Base-by-base conservation (phyloP, 2,888 invertebrate genomes). In the Trissoscelio sp. region DNA sequence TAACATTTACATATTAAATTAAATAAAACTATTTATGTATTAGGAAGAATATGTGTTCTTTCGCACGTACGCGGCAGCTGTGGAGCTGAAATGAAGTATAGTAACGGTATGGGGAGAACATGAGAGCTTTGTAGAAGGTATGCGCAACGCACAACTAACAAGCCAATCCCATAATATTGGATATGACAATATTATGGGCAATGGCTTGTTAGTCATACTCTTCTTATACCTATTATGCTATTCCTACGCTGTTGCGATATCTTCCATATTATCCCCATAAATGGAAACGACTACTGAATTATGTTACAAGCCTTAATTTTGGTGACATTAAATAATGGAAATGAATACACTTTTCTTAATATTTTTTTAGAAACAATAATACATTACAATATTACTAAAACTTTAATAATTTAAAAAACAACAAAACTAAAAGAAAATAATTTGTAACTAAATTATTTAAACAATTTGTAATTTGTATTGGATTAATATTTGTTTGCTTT, bases 141-240 rank as follows among this genome's bases (percentile, higher is more conserved):
- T 46, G 11, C 48, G n/a, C 20, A 34, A 34, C 16, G 20, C 14
- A 3, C 12, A 14, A 20, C 64, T 48, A 51, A 48, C 64, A 37
- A 51, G 31, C 64, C 64, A 64, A 64, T 64, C 64, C 64, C 64
- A 64, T 64, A 51, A 51, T 64, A 64, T 64, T 37, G 37, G 7
- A 18, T 7, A 37, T 20, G 34, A 48, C 37, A 48, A 34, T 64
- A 51, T 48, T 37, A 46, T 37, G 64, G n/a, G 37, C 37, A 64
- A 48, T 64, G 64, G 64, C 37, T 48, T 37, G 64, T 48, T 64
- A 22, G 18, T 64, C 37, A 51, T 48, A 64, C 64, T 64, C 48
- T 64, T 64, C 48, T 51, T 44, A 64, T 64, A 51, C 48, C 48
- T 64, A 51, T 64, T 48, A 64, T 48, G 42, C 46, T 64, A 28